Base-by-base conservation (phyloP, 2,888 invertebrate species). In the Fragum whitleyi region DNA sequence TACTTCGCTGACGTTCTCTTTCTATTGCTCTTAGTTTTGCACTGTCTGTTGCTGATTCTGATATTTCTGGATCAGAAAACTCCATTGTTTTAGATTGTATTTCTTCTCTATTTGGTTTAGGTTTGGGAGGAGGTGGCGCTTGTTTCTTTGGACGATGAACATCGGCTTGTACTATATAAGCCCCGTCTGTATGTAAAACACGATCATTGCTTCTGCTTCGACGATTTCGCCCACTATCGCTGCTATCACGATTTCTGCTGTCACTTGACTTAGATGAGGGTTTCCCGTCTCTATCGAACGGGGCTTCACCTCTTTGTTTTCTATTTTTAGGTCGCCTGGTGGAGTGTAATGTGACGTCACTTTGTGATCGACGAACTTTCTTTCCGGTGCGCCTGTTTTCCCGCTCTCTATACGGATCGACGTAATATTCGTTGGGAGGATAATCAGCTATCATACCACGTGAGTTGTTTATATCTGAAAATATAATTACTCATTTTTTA, bases 21-120 rank as follows among this genome's bases (percentile, higher is more conserved):
- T 83, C 85, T n/a, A 88, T 81, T 32, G 88, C 88, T 75, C 88
- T 79, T 28, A 88, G 84, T 79, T 88, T 88, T 21, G 88, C 88
- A 84, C 88, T 88, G 62, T 88, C 88, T 42, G 88, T 88, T 16
- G 86, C 86, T 6, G 85, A 85, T 61, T 82, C 75, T 21, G 74
- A 42, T n/a, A 78, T 75, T 32, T 83, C 80, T 21, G 78, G 62
- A 53, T 83, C 85, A 23, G 32, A 16, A 21, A 81, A 62, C 21
- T 81, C 68, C 26, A 70, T 32, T n/a, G 74, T 57, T 53, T 78
- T 61, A 21, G 42, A 67, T 59, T 79, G 68, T 16, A 68, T 55
- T 29, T 85, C 85, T 9, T 77, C 68, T 51, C 62, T 59, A 26
- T 1, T 67, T 36, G 78, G 83, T 69, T 80, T 83, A 0, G 75